Conservation (phyloP, 2,113 vertebrate genomes). For the Rhinoderma darwinii region DNA sequence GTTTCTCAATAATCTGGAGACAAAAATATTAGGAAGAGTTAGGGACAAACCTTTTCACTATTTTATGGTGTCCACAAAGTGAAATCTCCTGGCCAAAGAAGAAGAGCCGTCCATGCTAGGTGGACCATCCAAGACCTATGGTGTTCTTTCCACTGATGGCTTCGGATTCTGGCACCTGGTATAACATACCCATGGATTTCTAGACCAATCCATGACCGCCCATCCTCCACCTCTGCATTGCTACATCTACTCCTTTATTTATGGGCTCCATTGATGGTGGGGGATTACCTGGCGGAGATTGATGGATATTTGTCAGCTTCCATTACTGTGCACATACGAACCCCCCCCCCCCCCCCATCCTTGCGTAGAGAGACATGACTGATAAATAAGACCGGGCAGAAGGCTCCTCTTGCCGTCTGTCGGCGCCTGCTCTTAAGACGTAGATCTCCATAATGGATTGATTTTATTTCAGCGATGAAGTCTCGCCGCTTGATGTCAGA, state of each 20-base stretch:
- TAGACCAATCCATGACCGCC: not conserved
- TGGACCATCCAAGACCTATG: not conserved
- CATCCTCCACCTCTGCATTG: not conserved
- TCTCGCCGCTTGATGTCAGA: not conserved
- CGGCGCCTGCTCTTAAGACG: not conserved
- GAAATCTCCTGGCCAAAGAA: not conserved
- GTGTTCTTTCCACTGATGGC: not conserved
- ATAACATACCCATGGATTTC: not conserved
- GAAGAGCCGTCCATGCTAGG: not conserved
- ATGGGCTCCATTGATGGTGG: not conserved
- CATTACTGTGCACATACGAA: not conserved
- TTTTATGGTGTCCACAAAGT: not conserved
- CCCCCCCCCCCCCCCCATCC: not conserved
- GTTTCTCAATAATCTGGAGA: not conserved
- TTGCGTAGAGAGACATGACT: not conserved
- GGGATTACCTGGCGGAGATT: not conserved
- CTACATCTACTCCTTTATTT: not conserved
- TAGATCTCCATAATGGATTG: slow-evolving; percentile 12
- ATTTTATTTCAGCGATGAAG: slow-evolving; percentile 22
- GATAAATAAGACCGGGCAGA: not conserved
- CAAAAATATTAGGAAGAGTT: not conserved
- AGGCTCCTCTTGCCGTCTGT: not conserved
- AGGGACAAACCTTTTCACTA: not conserved
- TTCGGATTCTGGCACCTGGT: not conserved
- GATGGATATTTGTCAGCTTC: not conserved